Evolutionary conservation across 2,797 vertebrate species (phyloP).

Genomic region (Phrynocephalus vlangalii): DNA sequence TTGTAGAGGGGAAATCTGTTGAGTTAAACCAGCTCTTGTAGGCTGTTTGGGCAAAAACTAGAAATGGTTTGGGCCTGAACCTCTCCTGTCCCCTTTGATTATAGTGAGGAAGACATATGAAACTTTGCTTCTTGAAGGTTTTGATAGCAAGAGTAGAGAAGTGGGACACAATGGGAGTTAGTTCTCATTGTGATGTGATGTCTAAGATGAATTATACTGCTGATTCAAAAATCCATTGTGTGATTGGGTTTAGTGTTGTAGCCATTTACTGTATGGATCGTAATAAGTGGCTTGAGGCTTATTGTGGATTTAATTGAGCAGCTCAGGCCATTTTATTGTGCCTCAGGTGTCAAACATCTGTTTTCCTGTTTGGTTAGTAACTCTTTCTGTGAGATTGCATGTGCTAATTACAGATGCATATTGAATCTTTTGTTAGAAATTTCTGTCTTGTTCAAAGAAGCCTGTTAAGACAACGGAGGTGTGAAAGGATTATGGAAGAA

Average conservation of each 20-base stretch:
- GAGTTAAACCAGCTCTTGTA: background rate
- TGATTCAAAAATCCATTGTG: constrained; percentile 20
- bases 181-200: background rate
- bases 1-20: background rate
- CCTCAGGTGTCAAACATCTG: constrained; percentile 40
- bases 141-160: background rate
- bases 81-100: background rate
- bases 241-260: constrained; percentile 33
- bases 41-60: background rate
- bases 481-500: background rate
- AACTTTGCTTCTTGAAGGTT: background rate
- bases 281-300: constrained; percentile 30
- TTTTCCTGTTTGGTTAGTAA: constrained; percentile 26
- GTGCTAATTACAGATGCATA: constrained; percentile 26
- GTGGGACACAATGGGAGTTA: background rate
- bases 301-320: constrained; percentile 32
- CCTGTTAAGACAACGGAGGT: constrained; percentile 3
- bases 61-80: background rate
- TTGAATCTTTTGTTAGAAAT: constrained; percentile 15
- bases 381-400: constrained; percentile 15
- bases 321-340: constrained; percentile 26
- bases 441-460: constrained; percentile 31
- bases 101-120: background rate
- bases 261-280: constrained; percentile 12
- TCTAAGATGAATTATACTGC: constrained; percentile 7